phyloP scores from a whole-genome alignment of 2,888 invertebrate species.

The Lampropteryx suffumata region DNA sequence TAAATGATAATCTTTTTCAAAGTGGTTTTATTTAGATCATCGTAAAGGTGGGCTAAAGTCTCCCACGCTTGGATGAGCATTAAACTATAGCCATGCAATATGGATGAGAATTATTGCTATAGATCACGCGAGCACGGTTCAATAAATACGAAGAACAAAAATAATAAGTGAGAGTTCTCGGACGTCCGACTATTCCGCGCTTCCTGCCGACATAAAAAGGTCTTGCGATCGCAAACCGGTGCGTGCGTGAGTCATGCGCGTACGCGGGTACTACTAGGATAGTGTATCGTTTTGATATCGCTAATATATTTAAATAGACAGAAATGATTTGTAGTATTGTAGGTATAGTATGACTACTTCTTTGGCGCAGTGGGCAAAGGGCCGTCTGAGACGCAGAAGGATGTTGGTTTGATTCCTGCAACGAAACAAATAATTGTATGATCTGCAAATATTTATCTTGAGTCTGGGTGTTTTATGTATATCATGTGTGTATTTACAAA shows the following conservation, averaged over 20 bases:
- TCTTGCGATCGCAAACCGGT: constrained; percentile 36
- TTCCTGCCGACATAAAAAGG: constrained; percentile 58
- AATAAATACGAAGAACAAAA: constrained; percentile 7
- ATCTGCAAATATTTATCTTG: no score
- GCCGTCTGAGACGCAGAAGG: no score
- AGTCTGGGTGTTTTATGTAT: no score
- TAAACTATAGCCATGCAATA: constrained; percentile 1
- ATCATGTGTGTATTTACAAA: no score
- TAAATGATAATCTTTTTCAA: neutral
- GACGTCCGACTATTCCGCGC: constrained; percentile 45
- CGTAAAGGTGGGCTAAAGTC: constrained; percentile 1
- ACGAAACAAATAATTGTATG: no score
- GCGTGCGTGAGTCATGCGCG: constrained; percentile 47
- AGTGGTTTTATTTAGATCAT: neutral
- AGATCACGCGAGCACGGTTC: constrained; percentile 12
- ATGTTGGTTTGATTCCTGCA: no score
- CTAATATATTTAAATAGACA: no score
- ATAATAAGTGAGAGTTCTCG: constrained; percentile 35
- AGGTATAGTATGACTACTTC: no score
- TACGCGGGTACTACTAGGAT: constrained; percentile 27
- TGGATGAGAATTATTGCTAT: constrained; percentile 3
- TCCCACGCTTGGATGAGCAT: constrained; percentile 2
- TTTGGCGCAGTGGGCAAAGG: no score
- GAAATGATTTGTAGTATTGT: no score
- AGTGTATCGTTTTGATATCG: constrained; percentile 13